Evolutionary conservation across 2,113 vertebrate species (phyloP), one percentile per base, ranked within the genome.

Genomic region (Connochaetes taurinus): DNA sequence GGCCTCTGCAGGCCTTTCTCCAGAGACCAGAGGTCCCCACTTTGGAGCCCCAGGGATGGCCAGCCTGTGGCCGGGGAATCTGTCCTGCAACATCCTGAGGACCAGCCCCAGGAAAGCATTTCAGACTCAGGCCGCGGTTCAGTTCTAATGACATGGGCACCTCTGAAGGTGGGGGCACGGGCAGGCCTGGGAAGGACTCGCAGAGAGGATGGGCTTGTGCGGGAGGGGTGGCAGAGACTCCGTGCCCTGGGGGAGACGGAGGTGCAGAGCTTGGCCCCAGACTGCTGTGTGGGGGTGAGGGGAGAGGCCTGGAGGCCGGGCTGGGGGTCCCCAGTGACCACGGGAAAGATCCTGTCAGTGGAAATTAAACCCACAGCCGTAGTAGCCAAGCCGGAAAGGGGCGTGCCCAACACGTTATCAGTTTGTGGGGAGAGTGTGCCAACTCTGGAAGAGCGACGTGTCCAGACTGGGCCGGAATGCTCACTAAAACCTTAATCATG

Each of bases 311-410:
- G 17, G 80, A n/a, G 50, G 33, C 52, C 0, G 6, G 57, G 57
- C 36, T 4, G 25, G 19, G 62, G 88, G 33, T 13, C 45, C 60
- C n/a, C 2, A 45, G 58, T 7, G 21, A 11, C 10, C 13, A 1
- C 0, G 0, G 31, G 23, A n/a, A n/a, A 25, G 60, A 7, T 10
- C n/a, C 36, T 7, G 11, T 6, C 0, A 1, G 47, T 3, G 31
- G 17, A 2, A 6, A 8, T 60, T 6, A 9, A 7, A 21, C 0
- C 21, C 0, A 16, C 47, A 33, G 55, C 76, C 1, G 55, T 0
- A 14, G 3, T 2, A 2, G 36, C 67, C 2, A 57, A 90, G 93
- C 93, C 1, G 10, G 31, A 47, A 53, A 87, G n/a, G 27, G 74
- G 25, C 0, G 2, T 13, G 14, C 82, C 33, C 53, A 1, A 25